Base-by-base conservation (phyloP, 2,113 vertebrate genomes). In the Dolichotis patagonum region DNA sequence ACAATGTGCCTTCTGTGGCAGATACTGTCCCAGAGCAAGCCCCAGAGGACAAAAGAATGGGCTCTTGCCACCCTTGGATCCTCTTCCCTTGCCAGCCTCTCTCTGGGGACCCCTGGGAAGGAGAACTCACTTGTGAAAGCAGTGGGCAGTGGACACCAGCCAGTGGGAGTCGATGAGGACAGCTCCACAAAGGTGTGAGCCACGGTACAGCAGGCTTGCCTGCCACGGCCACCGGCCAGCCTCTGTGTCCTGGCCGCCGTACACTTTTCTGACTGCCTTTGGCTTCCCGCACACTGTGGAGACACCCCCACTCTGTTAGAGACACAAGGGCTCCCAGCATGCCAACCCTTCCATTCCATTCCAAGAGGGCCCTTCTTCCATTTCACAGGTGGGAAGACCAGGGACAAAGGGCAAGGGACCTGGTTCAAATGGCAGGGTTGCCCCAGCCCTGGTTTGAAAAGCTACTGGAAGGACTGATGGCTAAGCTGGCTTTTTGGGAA, bases 161-260 rank as follows among this genome's bases (percentile, higher is more conserved):
- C 97, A 97, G n/a, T 84, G 85, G 65, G 90, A 3, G 0, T 98
- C 43, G 19, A 99, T 98, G 96, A 99, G 98, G 28, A 98, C 98
- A n/a, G 98, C 99, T 24, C 98, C 98, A 35, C 99, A 99, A 67
- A 98, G 60, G 5, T 99, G 99, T 1, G 1, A 12, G n/a, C 98
- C 98, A 0, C 94, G 91, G 32, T 90, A 95, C 52, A 98, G 98
- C 10, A 99, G 85, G 81, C 99, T 99, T 30, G 98, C 98, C 94
- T 99, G 98, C 99, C 99, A 99, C 0, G 99, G 99, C 99, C 99
- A 99, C 1, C 9, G 4, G 6, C 98, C 98, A 1, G 88, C 80
- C 46, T 7, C 38, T 22, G 84, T 86, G 0, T 78, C 49, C 24
- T 16, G 92, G 82, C 97, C 97, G 12, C 96, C 96, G 43, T 32